A percentile compares a stretch with the other conserved stretches of the same genome.
Conservation (phyloP, 2,113 vertebrate species). For the Oncorhynchus kisutch region DNA sequence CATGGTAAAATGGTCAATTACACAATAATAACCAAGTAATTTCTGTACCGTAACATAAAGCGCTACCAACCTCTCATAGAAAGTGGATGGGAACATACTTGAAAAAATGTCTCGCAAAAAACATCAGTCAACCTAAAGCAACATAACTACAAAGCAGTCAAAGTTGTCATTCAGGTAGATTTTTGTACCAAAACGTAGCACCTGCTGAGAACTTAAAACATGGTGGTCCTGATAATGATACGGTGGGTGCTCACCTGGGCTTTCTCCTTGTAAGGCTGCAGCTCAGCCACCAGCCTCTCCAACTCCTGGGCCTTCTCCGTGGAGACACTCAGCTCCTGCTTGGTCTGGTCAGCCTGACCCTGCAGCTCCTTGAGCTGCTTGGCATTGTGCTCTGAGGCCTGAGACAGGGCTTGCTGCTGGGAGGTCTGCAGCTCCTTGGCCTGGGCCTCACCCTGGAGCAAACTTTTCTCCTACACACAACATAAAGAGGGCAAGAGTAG, state of each 20-base stretch:
- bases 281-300: constrained; percentile 74
- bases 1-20: too few relatives aligned
- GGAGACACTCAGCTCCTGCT: constrained; percentile 69
- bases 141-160: not conserved
- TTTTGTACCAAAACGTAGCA: not conserved
- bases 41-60: too few relatives aligned
- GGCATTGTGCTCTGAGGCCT: constrained; percentile 70
- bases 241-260: constrained; percentile 72
- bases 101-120: too few relatives aligned
- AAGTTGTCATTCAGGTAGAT: not conserved
- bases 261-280: constrained; percentile 80
- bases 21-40: too few relatives aligned
- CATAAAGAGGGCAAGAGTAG: not conserved
- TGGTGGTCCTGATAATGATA: not conserved
- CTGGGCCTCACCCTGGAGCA: constrained; percentile 70
- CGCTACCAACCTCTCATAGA: too few relatives aligned
- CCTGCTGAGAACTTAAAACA: not conserved
- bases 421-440: constrained; percentile 76
- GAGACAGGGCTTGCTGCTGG: constrained; percentile 70
- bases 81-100: too few relatives aligned
- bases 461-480: constrained; percentile 62
- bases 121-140: too few relatives aligned
- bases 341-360: constrained; percentile 61
- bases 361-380: constrained; percentile 69
- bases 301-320: constrained; percentile 69